These are phyloP conservation scores for Trichopria drosophilae DNA, from an alignment of 2,888 invertebrate species.

Conservation along the genomic window DNA sequence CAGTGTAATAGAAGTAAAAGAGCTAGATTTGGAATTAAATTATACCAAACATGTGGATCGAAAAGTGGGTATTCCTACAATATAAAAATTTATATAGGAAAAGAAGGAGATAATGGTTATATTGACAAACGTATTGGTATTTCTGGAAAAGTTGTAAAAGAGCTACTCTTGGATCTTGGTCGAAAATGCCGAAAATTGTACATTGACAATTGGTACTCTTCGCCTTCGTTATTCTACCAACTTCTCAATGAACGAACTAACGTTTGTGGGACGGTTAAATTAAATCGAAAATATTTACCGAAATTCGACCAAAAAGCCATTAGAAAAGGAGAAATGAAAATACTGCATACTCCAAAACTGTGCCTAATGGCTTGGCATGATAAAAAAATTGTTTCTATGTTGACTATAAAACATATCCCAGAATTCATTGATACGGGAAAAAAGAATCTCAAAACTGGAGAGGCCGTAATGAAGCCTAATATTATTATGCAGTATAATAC, in stretches of 20 bases:
- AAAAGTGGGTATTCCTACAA: too few species aligned
- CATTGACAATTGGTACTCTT: constrained; percentile 23
- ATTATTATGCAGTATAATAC: neutral
- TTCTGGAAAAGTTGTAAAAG: constrained; percentile 4
- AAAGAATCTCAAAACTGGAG: constrained; percentile 9
- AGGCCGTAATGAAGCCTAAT: neutral
- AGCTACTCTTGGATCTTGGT: neutral
- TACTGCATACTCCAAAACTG: constrained; percentile 1
- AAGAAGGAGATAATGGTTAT: constrained; percentile 7
- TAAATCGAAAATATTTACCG: neutral
- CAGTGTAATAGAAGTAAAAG: constrained; percentile 1
- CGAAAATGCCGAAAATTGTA: constrained; percentile 18
- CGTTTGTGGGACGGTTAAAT: neutral
- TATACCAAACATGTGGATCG: too few species aligned
- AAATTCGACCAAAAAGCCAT: neutral
- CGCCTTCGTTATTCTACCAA: neutral
- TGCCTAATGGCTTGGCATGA: neutral
- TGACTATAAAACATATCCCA: constrained; percentile 1
- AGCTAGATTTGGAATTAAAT: constrained; percentile 3
- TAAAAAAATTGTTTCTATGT: constrained; percentile 1
- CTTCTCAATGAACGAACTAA: neutral
- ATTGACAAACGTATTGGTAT: neutral
- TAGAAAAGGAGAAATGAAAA: neutral
- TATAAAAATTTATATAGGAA: constrained; percentile 12
- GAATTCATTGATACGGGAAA: constrained; percentile 10